These are phyloP conservation scores for Sinocyclocheilus grahami DNA, from an alignment of 2,113 vertebrate genomes.

Conservation along the genomic window DNA sequence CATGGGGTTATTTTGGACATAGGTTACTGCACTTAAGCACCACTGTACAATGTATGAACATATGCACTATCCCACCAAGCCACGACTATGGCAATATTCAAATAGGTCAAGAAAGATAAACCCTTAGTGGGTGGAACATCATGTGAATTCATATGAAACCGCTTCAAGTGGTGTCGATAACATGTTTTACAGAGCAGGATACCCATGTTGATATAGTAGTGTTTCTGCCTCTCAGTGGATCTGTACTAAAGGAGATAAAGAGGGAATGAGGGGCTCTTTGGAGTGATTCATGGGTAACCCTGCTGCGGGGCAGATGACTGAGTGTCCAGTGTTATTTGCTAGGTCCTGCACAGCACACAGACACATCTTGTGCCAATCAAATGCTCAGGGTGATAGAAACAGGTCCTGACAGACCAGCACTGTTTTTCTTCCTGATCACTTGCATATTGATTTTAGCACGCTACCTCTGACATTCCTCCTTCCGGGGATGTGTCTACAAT, in stretches of 20 bases:
- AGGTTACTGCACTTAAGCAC: not conserved
- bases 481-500: not conserved
- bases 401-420: slow-evolving; percentile 4
- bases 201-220: not conserved
- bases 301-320: slow-evolving; percentile 27
- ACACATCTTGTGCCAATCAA: slow-evolving; percentile 14
- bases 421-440: slow-evolving; percentile 30
- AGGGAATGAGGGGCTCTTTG: not conserved
- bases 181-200: not conserved
- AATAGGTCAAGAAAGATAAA: not conserved
- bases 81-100: not conserved
- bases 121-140: not conserved
- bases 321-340: slow-evolving; percentile 19
- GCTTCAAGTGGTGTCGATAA: not conserved
- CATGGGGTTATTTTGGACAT: too few species aligned
- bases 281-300: slow-evolving; percentile 29
- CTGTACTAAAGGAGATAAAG: slow-evolving; percentile 5
- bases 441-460: slow-evolving; percentile 17
- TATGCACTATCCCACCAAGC: not conserved
- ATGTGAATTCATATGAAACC: not conserved
- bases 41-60: not conserved
- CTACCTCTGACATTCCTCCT: not conserved
- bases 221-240: not conserved
- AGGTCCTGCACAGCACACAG: not conserved
- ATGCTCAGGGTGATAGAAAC: slow-evolving; percentile 15